phyloP scores from a whole-genome alignment of 2,113 vertebrate species.

The Bubo bubo region DNA sequence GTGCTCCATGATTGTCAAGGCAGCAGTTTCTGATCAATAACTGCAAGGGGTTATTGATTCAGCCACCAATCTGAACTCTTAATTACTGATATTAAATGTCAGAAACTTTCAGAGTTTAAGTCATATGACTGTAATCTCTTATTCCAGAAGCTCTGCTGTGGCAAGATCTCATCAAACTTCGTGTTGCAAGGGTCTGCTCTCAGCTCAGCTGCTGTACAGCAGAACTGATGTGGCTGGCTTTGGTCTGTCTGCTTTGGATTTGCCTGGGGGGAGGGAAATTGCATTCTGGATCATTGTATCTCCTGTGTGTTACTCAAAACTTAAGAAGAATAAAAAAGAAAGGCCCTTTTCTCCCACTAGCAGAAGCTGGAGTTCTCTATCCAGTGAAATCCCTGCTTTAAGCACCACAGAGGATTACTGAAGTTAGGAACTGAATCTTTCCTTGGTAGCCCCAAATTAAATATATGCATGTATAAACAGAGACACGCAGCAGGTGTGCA shows the following conservation, averaged over 20 bases:
- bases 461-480: background rate
- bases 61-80: constrained; percentile 62
- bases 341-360: background rate
- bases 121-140: constrained; percentile 15
- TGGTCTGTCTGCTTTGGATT: background rate
- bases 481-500: background rate
- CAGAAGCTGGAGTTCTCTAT: background rate
- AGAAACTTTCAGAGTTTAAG: constrained; percentile 44
- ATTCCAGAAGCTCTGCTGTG: background rate
- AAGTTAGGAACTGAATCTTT: background rate
- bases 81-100: constrained; percentile 74
- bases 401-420: background rate
- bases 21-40: constrained; percentile 58
- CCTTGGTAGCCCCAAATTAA: background rate
- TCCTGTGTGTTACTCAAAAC: background rate
- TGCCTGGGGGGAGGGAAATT: fast-evolving
- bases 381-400: background rate
- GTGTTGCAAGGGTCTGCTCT: background rate
- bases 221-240: background rate
- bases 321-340: background rate
- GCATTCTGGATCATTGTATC: background rate
- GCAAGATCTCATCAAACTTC: background rate
- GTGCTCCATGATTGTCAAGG: constrained; percentile 34
- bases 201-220: background rate
- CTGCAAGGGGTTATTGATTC: constrained; percentile 63